These are phyloP conservation scores for Clanis bilineata DNA, from an alignment of 2,888 invertebrate genomes.

Conservation along the genomic window DNA sequence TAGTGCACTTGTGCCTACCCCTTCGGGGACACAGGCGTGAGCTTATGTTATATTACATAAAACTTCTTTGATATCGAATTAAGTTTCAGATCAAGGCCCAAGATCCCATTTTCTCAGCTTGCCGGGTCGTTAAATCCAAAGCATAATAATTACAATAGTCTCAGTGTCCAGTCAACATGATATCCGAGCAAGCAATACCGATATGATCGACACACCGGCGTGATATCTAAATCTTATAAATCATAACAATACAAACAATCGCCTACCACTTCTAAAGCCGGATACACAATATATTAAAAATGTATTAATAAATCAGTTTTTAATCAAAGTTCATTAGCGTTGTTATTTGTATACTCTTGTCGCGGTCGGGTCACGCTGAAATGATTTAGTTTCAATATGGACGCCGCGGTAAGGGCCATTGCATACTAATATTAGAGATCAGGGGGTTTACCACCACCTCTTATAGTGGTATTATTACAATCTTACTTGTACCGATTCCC, in stretches of 20 bases:
- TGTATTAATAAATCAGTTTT: slow-evolving; percentile 59
- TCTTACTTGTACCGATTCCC: too few relatives aligned
- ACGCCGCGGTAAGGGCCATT: slow-evolving; percentile 44
- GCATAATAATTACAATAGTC: slow-evolving; percentile 30
- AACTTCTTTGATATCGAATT: too few relatives aligned
- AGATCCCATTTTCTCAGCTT: not conserved
- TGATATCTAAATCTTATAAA: slow-evolving; percentile 51
- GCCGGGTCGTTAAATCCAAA: not conserved
- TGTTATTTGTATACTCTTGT: slow-evolving; percentile 58
- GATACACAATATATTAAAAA: slow-evolving; percentile 50
- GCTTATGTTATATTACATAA: too few relatives aligned
- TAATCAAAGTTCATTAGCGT: slow-evolving; percentile 70
- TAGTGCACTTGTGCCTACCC: too few relatives aligned
- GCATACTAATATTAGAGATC: too few relatives aligned
- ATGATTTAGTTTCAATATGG: slow-evolving; percentile 75
- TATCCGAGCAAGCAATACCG: slow-evolving; percentile 25
- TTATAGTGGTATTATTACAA: too few relatives aligned
- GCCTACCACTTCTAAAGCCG: slow-evolving; percentile 35
- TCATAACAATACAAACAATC: slow-evolving; percentile 41
- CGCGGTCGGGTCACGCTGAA: slow-evolving; percentile 52
- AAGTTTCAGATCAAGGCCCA: not conserved
- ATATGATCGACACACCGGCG: slow-evolving; percentile 35
- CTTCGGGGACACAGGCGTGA: too few relatives aligned
- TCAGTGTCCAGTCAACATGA: slow-evolving; percentile 29
- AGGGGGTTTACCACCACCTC: too few relatives aligned